phyloP scores from a whole-genome alignment of 2,113 vertebrate species.

The Sterrhoptilus dennistouni region DNA sequence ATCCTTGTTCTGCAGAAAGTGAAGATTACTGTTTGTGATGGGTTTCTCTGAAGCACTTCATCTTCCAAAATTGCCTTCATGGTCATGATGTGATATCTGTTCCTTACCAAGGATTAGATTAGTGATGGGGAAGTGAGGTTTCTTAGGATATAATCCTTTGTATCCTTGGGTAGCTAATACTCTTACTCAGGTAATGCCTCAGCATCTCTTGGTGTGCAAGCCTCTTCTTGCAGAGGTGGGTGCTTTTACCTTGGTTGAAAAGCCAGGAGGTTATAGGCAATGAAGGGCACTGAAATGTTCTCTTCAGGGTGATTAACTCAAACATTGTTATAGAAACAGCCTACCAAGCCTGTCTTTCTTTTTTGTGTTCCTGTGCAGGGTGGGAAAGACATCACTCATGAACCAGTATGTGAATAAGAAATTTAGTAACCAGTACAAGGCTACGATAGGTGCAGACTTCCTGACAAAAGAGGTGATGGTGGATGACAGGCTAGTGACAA shows the following conservation, averaged over 20 bases:
- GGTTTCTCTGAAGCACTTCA: background rate
- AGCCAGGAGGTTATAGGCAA: background rate
- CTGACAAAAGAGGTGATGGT: constrained; percentile 99
- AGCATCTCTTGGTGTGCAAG: background rate
- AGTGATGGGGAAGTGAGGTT: background rate
- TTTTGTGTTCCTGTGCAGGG: constrained; percentile 71
- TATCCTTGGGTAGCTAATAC: background rate
- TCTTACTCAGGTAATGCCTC: background rate
- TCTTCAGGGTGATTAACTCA: background rate
- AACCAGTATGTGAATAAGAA: constrained; percentile 99
- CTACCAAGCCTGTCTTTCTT: background rate
- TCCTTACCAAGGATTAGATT: background rate
- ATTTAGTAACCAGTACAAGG: constrained; percentile 99
- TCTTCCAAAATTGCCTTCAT: background rate
- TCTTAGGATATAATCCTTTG: background rate
- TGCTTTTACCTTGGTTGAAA: background rate
- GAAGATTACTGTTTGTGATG: background rate
- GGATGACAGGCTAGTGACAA: constrained; percentile 97
- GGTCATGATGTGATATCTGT: background rate
- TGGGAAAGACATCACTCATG: constrained; percentile 98
- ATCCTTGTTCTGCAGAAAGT: background rate
- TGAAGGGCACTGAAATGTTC: background rate
- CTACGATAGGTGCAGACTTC: constrained; percentile 98
- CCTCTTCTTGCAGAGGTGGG: background rate
- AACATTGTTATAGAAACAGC: background rate